Evolutionary conservation across 2,113 vertebrate genomes (phyloP).

Genomic region (Dissostichus mawsoni): DNA sequence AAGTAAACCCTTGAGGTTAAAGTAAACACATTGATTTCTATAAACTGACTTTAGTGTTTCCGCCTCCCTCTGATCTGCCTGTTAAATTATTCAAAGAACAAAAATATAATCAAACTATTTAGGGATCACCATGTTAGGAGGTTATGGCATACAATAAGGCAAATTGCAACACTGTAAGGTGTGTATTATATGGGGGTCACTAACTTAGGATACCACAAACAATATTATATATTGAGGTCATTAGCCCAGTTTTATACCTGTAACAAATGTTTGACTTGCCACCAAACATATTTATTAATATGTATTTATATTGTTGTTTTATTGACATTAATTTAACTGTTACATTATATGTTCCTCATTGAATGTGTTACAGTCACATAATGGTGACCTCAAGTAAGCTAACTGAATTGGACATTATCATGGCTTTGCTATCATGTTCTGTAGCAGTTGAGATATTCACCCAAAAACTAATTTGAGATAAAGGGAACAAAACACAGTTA

Average conservation of each 20-base stretch:
- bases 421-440: neutral
- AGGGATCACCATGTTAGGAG: conserved; percentile 32
- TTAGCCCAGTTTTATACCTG: neutral
- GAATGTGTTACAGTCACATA: neutral
- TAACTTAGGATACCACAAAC: neutral
- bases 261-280: neutral
- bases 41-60: conserved; percentile 26
- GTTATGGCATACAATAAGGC: neutral
- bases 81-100: conserved; percentile 38
- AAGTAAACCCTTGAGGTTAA: neutral
- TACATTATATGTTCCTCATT: neutral
- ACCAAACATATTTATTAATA: neutral
- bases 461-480: neutral
- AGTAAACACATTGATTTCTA: conserved; percentile 27
- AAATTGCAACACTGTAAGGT: neutral
- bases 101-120: conserved; percentile 38
- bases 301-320: neutral
- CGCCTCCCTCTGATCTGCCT: conserved; percentile 19
- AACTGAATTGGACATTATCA: neutral
- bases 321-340: neutral
- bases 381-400: too few species aligned
- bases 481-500: neutral
- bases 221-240: neutral
- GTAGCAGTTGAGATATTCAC: neutral
- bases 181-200: neutral